Evolutionary conservation across 2,797 vertebrate genomes (phyloP), one percentile per base, ranked within the genome.

Genomic region (Acomys russatus): DNA sequence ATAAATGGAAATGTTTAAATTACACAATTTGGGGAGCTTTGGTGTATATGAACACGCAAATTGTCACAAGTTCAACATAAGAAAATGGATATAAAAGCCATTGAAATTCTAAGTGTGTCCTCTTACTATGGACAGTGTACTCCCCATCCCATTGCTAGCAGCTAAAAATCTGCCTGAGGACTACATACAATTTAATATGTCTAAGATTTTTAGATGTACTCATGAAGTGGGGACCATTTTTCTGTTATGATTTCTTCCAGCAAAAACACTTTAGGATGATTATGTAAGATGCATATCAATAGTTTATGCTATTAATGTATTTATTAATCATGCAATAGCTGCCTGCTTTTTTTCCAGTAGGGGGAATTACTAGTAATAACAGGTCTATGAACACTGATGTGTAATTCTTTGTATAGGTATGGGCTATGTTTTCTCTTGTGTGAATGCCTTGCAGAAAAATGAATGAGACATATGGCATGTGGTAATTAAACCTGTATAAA

Each of bases 1-100:
- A 63, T 77, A 88, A 73, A 59, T 14, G 88, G 11, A 86, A 5
- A 74, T 82, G 73, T 59, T 88, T 94, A 74, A 83, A 64, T 76
- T 54, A 38, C 1, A 87, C 9, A 61, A 66, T 88, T 76, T 80
- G 44, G 49, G 59, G 61, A 94, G 10, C 59, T 88, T 90, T 78
- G 23, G 64, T 59, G 9, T 56, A 56, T 64, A 35, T 51, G 18
- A 85, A 71, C 0, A 11, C 3, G 25, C 3, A 66, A 51, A 59
- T 93, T 38, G 54, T 78, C 51, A 92, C 7, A 77, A 84, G 90
- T 77, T 74, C 28, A 20, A 17, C 6, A 33, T 25, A n/a, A 73
- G 33, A 90, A 85, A 93, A 88, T 88, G 20, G 77, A 56, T 2
- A 23, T 64, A 51, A 9, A 7, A 51, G 54, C 80, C 54, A 51